Base-by-base conservation (phyloP, 2,113 vertebrate species). In the Gallinago undulata region DNA sequence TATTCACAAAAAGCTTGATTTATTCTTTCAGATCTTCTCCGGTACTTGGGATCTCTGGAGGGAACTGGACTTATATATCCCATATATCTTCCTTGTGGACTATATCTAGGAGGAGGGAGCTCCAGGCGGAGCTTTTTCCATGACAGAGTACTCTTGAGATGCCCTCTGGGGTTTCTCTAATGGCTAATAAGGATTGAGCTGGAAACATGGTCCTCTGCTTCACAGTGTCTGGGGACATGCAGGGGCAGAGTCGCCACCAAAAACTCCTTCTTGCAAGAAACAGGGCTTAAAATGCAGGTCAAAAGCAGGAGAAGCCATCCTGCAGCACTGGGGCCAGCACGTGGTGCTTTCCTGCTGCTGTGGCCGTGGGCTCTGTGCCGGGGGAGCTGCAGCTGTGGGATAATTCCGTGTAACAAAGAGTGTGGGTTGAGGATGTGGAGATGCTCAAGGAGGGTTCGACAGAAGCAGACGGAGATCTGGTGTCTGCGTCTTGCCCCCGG, bases 241-340 rank as follows among this genome's bases (percentile, higher is more conserved):
- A 84, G 50, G 53, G 73, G 18, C 55, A 69, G 73, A 89, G 19
- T 24, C n/a, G 37, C 51, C 17, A 48, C n/a, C 37, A 50, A 41
- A 41, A 86, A 7, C 10, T 57, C 57, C 30, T 80, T 47, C 37
- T 67, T 73, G 25, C 24, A 24, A 37, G 64, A 43, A 53, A 27
- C 7, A 25, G 21, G 37, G 30, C 27, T 70, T 31, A 15, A 51
- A 73, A 62, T 15, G 21, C 10, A 30, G 19, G 47, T 19, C 4
- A 28, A 47, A 10, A 7, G 7, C 16, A 39, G 78, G 41, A 35
- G 39, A 39, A 64, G n/a, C 19, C 31, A 27, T 53, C 51, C 30
- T 11, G 19, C 11, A 19, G 74, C 1, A 0, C 45, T 13, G 24
- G 7, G 82, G 56, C 37, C 1, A 1, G 43, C 24, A 2, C 39